Evolutionary conservation across 1,140 invertebrate genomes (phyloP).

Genomic region (Lordiphosa clarofinis): DNA sequence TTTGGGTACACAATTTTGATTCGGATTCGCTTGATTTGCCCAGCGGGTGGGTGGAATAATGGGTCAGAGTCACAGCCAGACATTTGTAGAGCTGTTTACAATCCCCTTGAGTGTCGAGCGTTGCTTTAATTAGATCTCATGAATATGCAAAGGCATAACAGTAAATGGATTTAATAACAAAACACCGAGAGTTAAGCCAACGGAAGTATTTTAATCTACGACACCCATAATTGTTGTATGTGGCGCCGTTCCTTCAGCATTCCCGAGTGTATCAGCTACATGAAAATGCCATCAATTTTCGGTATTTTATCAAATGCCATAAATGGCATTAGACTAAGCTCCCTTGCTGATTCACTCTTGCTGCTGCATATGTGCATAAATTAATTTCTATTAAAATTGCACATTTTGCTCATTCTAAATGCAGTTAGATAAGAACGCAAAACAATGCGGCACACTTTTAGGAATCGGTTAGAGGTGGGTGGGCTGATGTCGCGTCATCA

Average conservation of each 20-base stretch:
- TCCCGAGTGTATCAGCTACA: slow-evolving; percentile 26
- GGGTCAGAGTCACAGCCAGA: slow-evolving; percentile 8
- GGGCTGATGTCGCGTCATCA: slow-evolving; percentile 19
- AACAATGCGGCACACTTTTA: slow-evolving; percentile 28
- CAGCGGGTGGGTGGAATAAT: slow-evolving; percentile 13
- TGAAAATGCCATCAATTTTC: slow-evolving; percentile 56
- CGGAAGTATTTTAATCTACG: slow-evolving; percentile 22
- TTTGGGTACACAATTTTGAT: slow-evolving; percentile 50
- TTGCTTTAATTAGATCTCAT: slow-evolving; percentile 53
- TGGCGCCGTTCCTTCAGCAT: slow-evolving; percentile 14
- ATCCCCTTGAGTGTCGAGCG: slow-evolving; percentile 25
- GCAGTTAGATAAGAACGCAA: slow-evolving; percentile 45
- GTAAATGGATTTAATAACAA: slow-evolving; percentile 23
- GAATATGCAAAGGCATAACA: slow-evolving; percentile 39
- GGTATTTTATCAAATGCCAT: slow-evolving; percentile 50
- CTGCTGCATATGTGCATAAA: slow-evolving; percentile 46
- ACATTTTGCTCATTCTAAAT: slow-evolving; percentile 34
- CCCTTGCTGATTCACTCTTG: slow-evolving; percentile 45
- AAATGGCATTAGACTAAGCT: slow-evolving; percentile 28
- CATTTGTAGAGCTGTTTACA: slow-evolving; percentile 8
- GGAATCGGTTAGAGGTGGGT: slow-evolving; percentile 32
- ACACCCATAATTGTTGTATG: slow-evolving; percentile 27
- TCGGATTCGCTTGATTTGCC: slow-evolving; percentile 16
- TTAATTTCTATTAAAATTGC: slow-evolving; percentile 46
- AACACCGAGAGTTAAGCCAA: slow-evolving; percentile 21